Base-by-base conservation (phyloP, 2,888 invertebrate genomes). In the Sphaerophoria taeniata region DNA sequence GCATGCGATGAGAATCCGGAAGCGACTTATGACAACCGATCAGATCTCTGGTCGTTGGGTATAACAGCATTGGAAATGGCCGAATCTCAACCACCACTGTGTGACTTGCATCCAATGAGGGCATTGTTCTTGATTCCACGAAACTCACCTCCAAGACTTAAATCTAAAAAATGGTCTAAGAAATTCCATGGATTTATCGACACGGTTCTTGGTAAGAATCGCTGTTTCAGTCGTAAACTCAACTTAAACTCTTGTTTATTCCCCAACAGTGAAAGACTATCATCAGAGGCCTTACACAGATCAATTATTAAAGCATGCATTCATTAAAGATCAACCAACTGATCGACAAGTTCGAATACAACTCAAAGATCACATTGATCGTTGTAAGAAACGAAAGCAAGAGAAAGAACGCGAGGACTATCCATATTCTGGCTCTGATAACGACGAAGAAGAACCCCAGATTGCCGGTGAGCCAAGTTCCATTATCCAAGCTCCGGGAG, bases 21-120 rank as follows among this genome's bases (percentile, higher is more conserved):
- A 92, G 99, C 99, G 80, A 99, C 99, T 24, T 99, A 99, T 91
- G 99, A 99, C 93, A 99, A 99, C 93, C 95, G 97, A 89, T 97
- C 97, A 89, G 97, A 97, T 93, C 94, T 97, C 85, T 97, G 97
- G 97, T 97, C 97, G 61, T 93, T 97, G 88, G 97, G 99, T 90
- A 99, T 99, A 90, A 99, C 99, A 78, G 98, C 99, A 69, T 94
- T 99, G 87, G 99, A 99, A 94, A 99, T 99, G 99, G 99, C 99
- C 78, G 99, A 99, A 93, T 98, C 98, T 90, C 98, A 99, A 93
- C 99, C 99, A 87, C 99, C 99, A 49, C 94, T 99, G 80, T 99
- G 99, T 94, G 99, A 99, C 94, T 95, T 99, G 92, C 99, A 99
- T 94, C 99, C 99, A 33, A 99, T 99, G 99, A 95, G 99, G 92